Base-by-base conservation (phyloP, 2,113 vertebrate genomes). In the Rhizomys pruinosus region DNA sequence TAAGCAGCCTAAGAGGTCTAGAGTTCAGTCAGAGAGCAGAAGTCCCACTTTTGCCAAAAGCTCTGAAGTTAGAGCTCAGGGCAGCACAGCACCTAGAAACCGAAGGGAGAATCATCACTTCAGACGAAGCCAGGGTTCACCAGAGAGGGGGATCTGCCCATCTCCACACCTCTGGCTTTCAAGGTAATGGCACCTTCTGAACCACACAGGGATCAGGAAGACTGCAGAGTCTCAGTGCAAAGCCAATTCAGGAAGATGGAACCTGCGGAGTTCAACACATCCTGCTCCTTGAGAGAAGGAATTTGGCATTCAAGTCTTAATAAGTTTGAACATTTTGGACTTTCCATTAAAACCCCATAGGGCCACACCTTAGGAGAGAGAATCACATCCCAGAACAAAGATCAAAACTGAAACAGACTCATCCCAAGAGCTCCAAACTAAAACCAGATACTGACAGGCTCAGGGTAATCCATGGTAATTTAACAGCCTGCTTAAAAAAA, bases 381-480 rank as follows among this genome's bases (percentile, higher is more conserved):
- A 95, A 82, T 89, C 74, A 76, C 34, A 93, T 90, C 63, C n/a
- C 64, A 94, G 91, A 96, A 55, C 59, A 82, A 85, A 91, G 37
- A 84, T 87, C 85, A 89, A 93, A 96, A 91, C 47, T 29, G 16
- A 96, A 96, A 37, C 76, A 84, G 13, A 61, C 9, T 37, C 81
- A 84, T 22, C 47, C 80, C 74, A 92, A 89, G 82, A 96, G 20
- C 74, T 80, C 59, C 34, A 93, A 93, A 92, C 19, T 73, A 90
- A 92, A 87, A 42, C 34, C 69, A 96, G 90, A 77, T n/a, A 78
- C 34, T 68, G 66, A 79, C 32, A 84, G 47, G 19, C 88, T 92
- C 32, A 78, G 89, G 16, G 37, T 81, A 73, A 90, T 81, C 66
- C 59, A 80, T 34, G 74, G 39, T 87, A 34, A 91, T 89, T 86